Evolutionary conservation across 2,888 invertebrate species (phyloP), one percentile per base, ranked within the genome.

Genomic region (Stenoptilia bipunctidactyla): DNA sequence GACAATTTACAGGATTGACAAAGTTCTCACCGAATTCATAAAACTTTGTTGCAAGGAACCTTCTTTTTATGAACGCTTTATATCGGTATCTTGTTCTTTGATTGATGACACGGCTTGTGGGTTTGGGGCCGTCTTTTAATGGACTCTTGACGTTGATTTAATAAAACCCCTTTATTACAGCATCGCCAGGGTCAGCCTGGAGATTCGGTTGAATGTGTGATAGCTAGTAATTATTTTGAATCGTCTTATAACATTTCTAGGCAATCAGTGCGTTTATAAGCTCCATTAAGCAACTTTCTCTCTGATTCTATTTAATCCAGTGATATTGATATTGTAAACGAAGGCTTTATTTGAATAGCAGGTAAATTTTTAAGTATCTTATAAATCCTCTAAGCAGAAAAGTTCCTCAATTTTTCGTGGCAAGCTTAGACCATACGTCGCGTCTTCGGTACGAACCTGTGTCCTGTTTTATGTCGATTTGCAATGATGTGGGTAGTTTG

Each of bases 61-160:
- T 8, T 20, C 20, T 55, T 53, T 54, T 55, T 53, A 50, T 53
- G 46, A 51, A 48, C 20, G 20, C 50, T 49, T 50, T 49, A 54
- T 61, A 60, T 61, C 55, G 58, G 67, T 72, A 66, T 68, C 65
- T 55, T 52, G 49, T 38, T 25, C 43, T 34, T 58, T 82, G 82
- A 82, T 80, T 74, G 80, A 80, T 80, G 64, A 66, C 55, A 53
- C 47, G 41, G 50, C 57, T 57, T 60, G 59, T 54, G 52, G 53
- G 12, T 9, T 12, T 30, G 34, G 58, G 65, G 61, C 58, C 63
- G 58, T 56, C 58, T 60, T 70, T 66, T 80, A 82, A 82, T 80
- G 82, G 75, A 71, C 61, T 68, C 66, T 68, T 76, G 82, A 79
- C 79, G 65, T 79, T 82, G 82, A 83, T 83, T 83, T 77, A 82